Base-by-base conservation (phyloP, 2,113 vertebrate species). In the Zosterops lateralis region DNA sequence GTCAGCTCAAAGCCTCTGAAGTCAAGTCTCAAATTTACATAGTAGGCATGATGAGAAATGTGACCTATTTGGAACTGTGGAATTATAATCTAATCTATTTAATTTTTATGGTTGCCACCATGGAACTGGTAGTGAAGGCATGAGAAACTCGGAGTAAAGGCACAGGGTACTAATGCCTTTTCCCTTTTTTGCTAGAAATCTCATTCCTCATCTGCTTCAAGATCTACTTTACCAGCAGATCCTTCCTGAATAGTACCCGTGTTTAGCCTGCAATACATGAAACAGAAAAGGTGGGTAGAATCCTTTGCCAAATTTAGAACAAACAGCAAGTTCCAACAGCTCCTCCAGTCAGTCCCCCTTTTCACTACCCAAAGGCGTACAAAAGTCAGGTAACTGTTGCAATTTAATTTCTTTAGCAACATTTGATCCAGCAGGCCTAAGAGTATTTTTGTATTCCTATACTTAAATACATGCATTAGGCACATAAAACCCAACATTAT, bases 251-350 rank as follows among this genome's bases (percentile, higher is more conserved):
- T 7, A 70, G 14, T 40, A 53, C 36, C 48, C 0, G 0, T 40
- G 17, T 73, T 85, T 72, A 78, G 64, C 45, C 53, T 72, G 38
- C 34, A 79, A 18, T 22, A 65, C 8, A 32, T 31, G 21, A 82
- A 92, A 78, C 20, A 84, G 25, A 58, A 64, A 85, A 50, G 6
- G 64, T 53, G 11, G 7, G 26, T 62, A 70, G 54, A 87, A 62
- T 62, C 24, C 20, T 40, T 58, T 80, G 58, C 50, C 85, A 90
- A 87, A 61, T 0, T 75, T 87, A 65, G 1, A 87, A 64, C 17
- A 44, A 95, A 64, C 3, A 28, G 56, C 89, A 96, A 95, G 95
- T 91, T 87, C 61, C 28, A 94, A 82, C 89, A 92, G 21, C 32
- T 85, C 47, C 70, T 77, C 42, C 62, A 6, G 3, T 32, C 28